These are phyloP conservation scores for Phalacrocorax brasilianus DNA, from an alignment of 2,113 vertebrate genomes.

Conservation along the genomic window DNA sequence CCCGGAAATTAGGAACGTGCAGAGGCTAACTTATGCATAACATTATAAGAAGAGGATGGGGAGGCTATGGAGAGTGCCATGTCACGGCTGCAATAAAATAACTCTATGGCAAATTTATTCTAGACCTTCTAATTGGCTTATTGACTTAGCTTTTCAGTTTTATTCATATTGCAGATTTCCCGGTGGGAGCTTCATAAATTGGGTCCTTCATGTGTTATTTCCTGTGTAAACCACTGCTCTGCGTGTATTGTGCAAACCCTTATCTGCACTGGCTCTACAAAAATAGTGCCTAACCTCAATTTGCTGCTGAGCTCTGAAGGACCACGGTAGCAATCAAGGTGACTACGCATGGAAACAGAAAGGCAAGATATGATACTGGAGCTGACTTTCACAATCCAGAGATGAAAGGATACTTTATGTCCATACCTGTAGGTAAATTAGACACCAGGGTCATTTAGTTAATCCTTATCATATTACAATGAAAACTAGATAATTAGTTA, in stretches of 20 bases:
- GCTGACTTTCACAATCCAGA: neutral
- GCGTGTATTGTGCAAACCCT: neutral
- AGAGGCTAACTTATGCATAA: neutral
- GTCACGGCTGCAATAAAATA: neutral
- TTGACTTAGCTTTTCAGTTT: neutral
- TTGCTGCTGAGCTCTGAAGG: neutral
- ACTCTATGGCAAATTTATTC: neutral
- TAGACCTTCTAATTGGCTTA: neutral
- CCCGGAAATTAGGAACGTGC: neutral
- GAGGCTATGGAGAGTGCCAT: neutral
- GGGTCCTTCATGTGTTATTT: neutral
- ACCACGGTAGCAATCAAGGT: rapidly evolving
- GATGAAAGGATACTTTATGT: neutral
- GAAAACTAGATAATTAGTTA: neutral
- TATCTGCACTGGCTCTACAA: neutral
- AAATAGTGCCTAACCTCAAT: neutral
- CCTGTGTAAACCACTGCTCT: neutral
- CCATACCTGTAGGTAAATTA: neutral
- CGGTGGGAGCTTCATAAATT: neutral
- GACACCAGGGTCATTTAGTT: neutral
- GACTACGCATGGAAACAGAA: neutral
- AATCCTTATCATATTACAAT: neutral
- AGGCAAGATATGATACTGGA: too few species aligned
- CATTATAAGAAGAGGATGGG: neutral
- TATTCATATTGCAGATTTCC: neutral